A percentile compares a stretch with the other conserved stretches of the same genome.
Conservation (phyloP, 2,113 vertebrate species). For the Psittacara wagleri region DNA sequence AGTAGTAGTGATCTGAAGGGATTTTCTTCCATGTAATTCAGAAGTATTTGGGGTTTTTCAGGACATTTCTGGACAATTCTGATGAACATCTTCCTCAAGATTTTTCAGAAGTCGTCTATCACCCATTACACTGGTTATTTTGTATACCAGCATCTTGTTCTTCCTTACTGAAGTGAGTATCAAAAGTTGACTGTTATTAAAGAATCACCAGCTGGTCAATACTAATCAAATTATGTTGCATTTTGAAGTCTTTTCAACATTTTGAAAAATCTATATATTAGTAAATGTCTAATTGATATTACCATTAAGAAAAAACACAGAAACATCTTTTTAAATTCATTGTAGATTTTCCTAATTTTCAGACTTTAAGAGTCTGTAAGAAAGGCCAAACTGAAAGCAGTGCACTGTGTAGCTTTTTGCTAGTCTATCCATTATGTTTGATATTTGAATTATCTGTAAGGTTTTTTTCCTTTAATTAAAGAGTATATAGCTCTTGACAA, state of each 20-base stretch:
- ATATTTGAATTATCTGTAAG: neutral
- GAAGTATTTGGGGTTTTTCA: constrained; percentile 43
- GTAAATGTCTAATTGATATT: neutral
- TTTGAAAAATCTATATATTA: neutral
- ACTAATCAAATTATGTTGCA: neutral
- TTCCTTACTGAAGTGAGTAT: constrained; percentile 72
- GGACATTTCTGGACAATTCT: constrained; percentile 75
- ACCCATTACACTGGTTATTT: constrained; percentile 79
- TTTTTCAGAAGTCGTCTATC: constrained; percentile 49
- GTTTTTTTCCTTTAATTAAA: neutral
- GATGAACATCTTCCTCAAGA: constrained; percentile 38
- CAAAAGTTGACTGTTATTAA: neutral
- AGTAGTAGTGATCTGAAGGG: neutral
- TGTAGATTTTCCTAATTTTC: neutral
- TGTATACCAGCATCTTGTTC: constrained; percentile 78
- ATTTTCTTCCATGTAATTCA: neutral
- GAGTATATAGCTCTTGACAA: neutral
- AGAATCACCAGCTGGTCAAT: neutral
- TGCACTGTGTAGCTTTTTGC: neutral
- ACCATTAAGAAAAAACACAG: neutral
- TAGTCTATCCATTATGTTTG: neutral
- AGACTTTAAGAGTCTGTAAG: neutral
- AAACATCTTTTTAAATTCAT: neutral
- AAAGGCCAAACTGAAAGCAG: neutral
- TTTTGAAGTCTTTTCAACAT: neutral